Percentiles rank a stretch among this genome's conserved stretches.
Conservation (phyloP, 2,797 vertebrate species). For the Myotis pilosus region DNA sequence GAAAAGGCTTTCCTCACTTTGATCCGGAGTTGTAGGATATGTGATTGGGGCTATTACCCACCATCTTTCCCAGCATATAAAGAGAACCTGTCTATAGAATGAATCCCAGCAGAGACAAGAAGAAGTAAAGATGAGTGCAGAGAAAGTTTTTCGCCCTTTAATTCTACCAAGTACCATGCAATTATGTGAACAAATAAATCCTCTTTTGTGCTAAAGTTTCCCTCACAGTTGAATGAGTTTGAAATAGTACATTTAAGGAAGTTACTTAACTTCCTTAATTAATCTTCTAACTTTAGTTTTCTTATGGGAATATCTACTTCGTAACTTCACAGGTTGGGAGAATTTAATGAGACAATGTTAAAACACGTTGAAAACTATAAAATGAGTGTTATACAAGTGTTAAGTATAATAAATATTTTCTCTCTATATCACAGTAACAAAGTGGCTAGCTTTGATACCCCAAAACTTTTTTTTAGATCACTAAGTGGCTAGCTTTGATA, state of each 20-base stretch:
- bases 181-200: constrained; percentile 34
- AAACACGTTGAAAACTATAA: constrained; percentile 27
- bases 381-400: neutral
- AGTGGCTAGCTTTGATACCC: neutral
- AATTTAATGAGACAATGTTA: constrained; percentile 42
- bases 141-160: constrained; percentile 36
- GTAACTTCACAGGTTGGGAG: neutral
- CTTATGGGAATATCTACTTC: constrained; percentile 15
- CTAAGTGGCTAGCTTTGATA: constrained; percentile 11
- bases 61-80: neutral
- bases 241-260: constrained; percentile 30
- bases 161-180: neutral
- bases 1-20: neutral
- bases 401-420: constrained; percentile 13
- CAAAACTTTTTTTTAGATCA: constrained; percentile 9
- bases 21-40: neutral
- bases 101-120: constrained; percentile 28
- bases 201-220: constrained; percentile 31
- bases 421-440: neutral
- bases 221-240: constrained; percentile 31
- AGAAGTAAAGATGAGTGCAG: constrained; percentile 9
- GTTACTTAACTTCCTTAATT: neutral
- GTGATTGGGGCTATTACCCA: neutral
- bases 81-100: neutral
- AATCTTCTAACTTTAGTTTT: constrained; percentile 36